These are phyloP conservation scores for Trichogramma evanescens DNA, from an alignment of 2,888 invertebrate species.

Conservation along the genomic window DNA sequence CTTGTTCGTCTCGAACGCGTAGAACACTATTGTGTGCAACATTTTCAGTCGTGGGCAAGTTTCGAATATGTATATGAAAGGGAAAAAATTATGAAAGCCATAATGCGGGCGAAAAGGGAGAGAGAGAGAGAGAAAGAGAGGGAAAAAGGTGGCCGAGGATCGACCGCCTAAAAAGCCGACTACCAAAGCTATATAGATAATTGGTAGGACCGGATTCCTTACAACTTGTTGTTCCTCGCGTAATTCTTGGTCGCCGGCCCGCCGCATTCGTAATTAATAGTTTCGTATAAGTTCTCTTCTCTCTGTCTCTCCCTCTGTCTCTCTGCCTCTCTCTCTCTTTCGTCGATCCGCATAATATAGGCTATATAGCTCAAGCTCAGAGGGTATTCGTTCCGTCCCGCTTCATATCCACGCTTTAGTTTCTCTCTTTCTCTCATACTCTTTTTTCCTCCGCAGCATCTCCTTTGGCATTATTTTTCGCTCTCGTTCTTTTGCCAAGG, in stretches of 20 bases:
- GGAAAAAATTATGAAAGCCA: neutral
- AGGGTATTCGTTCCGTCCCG: neutral
- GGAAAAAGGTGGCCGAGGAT: constrained; percentile 19
- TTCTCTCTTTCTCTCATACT: constrained; percentile 4
- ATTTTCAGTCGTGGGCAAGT: neutral
- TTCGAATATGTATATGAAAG: neutral
- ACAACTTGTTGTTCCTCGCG: neutral
- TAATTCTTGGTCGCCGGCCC: neutral
- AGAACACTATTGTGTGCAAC: no score
- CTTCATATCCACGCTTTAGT: neutral
- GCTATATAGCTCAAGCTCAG: neutral
- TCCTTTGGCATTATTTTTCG: constrained; percentile 3
- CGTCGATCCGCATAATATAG: neutral
- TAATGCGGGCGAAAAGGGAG: neutral
- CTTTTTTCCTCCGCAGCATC: constrained; percentile 1
- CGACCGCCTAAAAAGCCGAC: constrained; percentile 23
- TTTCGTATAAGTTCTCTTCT: neutral
- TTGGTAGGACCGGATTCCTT: constrained; percentile 40
- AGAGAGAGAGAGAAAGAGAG: constrained; percentile 4
- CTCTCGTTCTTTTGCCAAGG: constrained; percentile 2
- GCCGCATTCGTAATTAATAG: neutral
- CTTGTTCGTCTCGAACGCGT: no score
- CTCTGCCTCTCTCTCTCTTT: neutral
- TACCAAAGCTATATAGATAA: constrained; percentile 28
- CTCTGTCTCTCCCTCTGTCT: constrained; percentile 9